Conservation (phyloP, 2,888 invertebrate genomes). For the Fragum whitleyi region DNA sequence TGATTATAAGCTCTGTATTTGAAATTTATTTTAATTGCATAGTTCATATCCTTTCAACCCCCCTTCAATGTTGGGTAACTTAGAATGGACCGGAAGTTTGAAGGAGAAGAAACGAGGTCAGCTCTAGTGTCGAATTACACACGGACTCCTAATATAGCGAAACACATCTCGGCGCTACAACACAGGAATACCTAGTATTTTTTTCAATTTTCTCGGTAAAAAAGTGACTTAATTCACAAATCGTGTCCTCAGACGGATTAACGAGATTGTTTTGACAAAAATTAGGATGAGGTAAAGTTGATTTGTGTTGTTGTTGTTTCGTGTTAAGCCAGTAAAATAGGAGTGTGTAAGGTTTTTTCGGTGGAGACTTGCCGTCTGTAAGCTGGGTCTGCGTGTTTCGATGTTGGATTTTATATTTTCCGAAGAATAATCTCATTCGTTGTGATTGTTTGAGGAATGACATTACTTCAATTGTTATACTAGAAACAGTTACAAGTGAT, state of each 20-base stretch:
- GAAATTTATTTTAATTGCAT: too few relatives aligned
- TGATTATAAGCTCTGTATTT: too few relatives aligned
- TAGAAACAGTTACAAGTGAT: background rate
- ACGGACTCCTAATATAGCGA: conserved; percentile 65
- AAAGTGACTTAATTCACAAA: conserved; percentile 17
- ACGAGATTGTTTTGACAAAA: conserved; percentile 16
- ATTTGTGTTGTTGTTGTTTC: conserved; percentile 10
- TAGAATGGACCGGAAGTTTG: conserved; percentile 65
- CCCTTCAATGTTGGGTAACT: conserved; percentile 33
- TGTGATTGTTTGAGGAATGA: too few relatives aligned
- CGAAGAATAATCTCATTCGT: too few relatives aligned
- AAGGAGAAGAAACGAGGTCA: conserved; percentile 65
- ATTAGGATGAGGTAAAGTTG: conserved; percentile 12
- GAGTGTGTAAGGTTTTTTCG: background rate
- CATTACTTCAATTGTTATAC: background rate
- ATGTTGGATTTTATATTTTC: conserved; percentile 1
- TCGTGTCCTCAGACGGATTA: conserved; percentile 22
- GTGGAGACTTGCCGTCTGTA: background rate
- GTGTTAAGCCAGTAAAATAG: background rate
- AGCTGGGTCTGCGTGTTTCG: conserved; percentile 1
- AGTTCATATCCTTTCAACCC: background rate
- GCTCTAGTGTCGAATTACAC: conserved; percentile 65
- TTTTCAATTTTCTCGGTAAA: background rate
- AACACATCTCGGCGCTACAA: conserved; percentile 21
- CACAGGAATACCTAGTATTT: conserved; percentile 22